Base-by-base conservation (phyloP, 2,113 vertebrate genomes). In the Sturnira hondurensis region DNA sequence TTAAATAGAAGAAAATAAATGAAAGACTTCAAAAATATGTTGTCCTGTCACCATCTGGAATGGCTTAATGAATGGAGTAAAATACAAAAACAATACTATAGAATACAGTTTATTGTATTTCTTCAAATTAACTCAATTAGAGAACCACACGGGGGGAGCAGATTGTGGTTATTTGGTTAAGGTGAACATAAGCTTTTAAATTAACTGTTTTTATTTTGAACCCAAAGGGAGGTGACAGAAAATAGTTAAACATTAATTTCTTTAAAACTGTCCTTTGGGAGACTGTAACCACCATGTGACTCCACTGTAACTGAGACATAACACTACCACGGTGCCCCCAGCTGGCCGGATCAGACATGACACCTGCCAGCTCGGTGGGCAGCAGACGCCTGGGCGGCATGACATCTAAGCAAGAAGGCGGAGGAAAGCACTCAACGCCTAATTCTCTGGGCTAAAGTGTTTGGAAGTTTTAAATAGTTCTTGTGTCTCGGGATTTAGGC, bases 191-290 rank as follows among this genome's bases (percentile, higher is more conserved):
- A 63, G 19, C 31, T 91, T 96, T 97, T 88, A 95, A 89, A 91
- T 95, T 97, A 93, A 89, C 70, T 93, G 50, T 76, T 97, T 97
- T 96, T 58, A 95, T 97, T 95, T 95, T 50, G 26, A 63, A 43
- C 13, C 87, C 86, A 86, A 85, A 67, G 50, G 45, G n/a, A 88
- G 73, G 68, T 91, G 70, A 91, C 43, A 76, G 38, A 93, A 47
- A 97, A 50, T 41, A 87, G 70, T 22, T 90, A 33, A 67, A 80
- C 52, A 86, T 73, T 90, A 83, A 95, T 89, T 89, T 50, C 16
- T 92, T 80, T 52, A 82, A 52, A 70, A 36, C 38, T 76, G 83
- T 85, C 61, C 85, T 36, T 54, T 71, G 68, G 86, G 81, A 45
- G 11, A 89, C 24, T 26, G 63, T 11, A 71, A 41, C 41, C 86